A percentile compares a stretch with the other conserved stretches of the same genome.
Conservation (phyloP, 2,888 invertebrate genomes). For the Dioctria rufipes region DNA sequence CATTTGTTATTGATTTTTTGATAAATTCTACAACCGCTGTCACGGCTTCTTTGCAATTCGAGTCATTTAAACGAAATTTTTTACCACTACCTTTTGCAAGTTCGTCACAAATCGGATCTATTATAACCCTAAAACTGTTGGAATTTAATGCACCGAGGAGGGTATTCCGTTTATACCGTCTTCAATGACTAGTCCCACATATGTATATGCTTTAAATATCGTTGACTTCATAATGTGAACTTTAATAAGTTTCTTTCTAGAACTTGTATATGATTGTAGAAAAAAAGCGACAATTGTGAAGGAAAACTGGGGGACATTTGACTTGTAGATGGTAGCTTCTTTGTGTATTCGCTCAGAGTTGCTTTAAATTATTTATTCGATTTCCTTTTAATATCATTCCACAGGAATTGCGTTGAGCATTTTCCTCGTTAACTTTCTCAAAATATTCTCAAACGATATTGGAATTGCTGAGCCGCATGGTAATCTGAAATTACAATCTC, state of each 20-base stretch:
- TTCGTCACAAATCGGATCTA: not conserved
- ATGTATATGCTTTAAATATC: conserved; percentile 6
- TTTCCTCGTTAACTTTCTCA: no score
- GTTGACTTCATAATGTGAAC: no score
- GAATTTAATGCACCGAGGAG: no score
- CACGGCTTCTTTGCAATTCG: conserved; percentile 56
- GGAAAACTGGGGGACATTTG: no score
- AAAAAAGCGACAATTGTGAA: no score
- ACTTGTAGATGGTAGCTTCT: no score
- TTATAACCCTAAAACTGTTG: conserved; percentile 1
- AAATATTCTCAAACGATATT: no score
- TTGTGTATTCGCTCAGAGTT: no score
- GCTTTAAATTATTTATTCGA: not conserved
- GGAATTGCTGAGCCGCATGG: not conserved
- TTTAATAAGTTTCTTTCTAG: no score
- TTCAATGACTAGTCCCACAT: conserved; percentile 50
- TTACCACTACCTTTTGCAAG: not conserved
- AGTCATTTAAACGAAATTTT: conserved; percentile 53
- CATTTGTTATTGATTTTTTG: conserved; percentile 24
- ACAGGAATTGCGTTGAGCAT: not conserved
- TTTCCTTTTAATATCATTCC: not conserved
- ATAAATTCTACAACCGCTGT: conserved; percentile 54
- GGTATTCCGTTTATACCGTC: no score
- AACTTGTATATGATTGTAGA: no score
- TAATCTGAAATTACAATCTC: not conserved